Conservation (phyloP, 2,888 invertebrate genomes). For the Cephus sareptanus region DNA sequence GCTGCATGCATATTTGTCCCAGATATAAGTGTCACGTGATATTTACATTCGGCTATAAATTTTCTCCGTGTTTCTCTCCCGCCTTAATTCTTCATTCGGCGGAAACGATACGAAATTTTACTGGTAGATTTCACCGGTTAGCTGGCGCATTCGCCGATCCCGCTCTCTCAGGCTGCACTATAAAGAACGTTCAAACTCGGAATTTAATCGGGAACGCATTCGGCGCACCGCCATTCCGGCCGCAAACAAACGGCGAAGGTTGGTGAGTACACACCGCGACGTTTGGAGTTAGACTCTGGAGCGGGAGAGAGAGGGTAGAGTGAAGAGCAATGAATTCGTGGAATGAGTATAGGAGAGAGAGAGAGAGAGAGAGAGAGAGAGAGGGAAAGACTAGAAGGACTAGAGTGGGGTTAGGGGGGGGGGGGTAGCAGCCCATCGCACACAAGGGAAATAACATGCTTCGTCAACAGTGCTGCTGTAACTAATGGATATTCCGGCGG, state of each 20-base stretch:
- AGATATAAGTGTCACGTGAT: background rate
- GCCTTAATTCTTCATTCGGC: background rate
- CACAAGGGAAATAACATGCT: slow-evolving; percentile 66
- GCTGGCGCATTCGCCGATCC: background rate
- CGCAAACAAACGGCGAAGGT: slow-evolving; percentile 41
- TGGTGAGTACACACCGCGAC: slow-evolving; percentile 25
- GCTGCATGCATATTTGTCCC: background rate
- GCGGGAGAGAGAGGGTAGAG: background rate
- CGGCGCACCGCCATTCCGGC: slow-evolving; percentile 31
- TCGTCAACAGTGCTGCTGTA: slow-evolving; percentile 65
- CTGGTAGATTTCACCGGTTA: background rate
- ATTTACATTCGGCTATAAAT: background rate
- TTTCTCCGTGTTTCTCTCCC: background rate
- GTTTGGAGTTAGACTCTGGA: slow-evolving; percentile 21
- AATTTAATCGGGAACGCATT: slow-evolving; percentile 31
- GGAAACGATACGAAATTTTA: background rate
- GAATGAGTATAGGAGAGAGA: slow-evolving; percentile 5
- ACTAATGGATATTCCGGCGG: slow-evolving; percentile 65
- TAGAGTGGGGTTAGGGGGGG: slow-evolving; percentile 16
- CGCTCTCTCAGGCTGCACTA: background rate
- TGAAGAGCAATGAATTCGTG: background rate
- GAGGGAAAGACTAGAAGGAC: slow-evolving; percentile 20
- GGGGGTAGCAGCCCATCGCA: slow-evolving; percentile 40
- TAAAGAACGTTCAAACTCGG: slow-evolving; percentile 6
- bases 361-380: slow-evolving; percentile 22